A percentile compares a stretch with the other conserved stretches of the same genome.
These are phyloP conservation scores for Poecilia latipinna DNA, from an alignment of 2,113 vertebrate genomes.

Conservation along the genomic window DNA sequence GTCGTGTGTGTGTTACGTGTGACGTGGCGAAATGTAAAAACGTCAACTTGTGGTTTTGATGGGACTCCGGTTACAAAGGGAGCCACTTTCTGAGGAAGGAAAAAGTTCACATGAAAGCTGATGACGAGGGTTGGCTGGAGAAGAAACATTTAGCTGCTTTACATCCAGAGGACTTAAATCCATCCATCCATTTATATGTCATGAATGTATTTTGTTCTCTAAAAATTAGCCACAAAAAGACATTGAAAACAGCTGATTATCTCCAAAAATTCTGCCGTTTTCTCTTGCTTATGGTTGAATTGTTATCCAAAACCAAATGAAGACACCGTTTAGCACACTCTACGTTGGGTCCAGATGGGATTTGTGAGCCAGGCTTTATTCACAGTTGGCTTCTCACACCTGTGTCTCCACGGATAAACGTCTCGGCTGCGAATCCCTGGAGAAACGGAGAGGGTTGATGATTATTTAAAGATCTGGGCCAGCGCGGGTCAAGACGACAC, in stretches of 20 bases:
- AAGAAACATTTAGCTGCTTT: too few species aligned
- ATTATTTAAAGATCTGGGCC: constrained; percentile 36
- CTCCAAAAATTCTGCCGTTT: not conserved
- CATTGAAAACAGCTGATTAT: not conserved
- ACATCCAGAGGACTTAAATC: too few species aligned
- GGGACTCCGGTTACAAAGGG: constrained; percentile 22
- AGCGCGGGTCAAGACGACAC: constrained; percentile 38
- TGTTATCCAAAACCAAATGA: not conserved
- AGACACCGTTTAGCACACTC: constrained; percentile 20
- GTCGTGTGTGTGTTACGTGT: constrained; percentile 15
- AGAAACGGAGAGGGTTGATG: constrained; percentile 9
- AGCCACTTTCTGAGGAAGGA: constrained; percentile 15
- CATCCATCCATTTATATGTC: too few species aligned
- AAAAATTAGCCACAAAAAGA: too few species aligned
- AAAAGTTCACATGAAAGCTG: not conserved
- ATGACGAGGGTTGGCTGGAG: too few species aligned
- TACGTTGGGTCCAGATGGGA: constrained; percentile 26
- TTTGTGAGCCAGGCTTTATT: constrained; percentile 48
- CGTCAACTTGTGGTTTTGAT: constrained; percentile 41
- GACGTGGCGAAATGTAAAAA: constrained; percentile 24
- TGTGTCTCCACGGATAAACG: constrained; percentile 55
- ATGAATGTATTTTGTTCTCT: too few species aligned
- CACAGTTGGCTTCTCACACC: constrained; percentile 67
- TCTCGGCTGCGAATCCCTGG: constrained; percentile 45
- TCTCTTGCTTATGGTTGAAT: not conserved